A percentile compares a stretch with the other conserved stretches of the same genome.
Conservation (phyloP, 2,888 invertebrate genomes). For the Metalampra italica region DNA sequence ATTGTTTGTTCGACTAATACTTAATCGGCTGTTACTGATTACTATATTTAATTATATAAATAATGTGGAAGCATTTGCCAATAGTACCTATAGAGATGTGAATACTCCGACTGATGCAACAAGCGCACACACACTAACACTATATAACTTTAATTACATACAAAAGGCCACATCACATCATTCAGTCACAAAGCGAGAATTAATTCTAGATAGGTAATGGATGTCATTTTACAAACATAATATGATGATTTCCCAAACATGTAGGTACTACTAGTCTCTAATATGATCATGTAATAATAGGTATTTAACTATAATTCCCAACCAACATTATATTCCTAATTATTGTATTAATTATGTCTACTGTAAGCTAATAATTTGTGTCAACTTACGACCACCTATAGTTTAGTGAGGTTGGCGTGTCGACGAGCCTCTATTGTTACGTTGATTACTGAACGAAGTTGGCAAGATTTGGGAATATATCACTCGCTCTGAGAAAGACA, state of each 20-base stretch:
- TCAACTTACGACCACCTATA: constrained; percentile 48
- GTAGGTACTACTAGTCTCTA: no score
- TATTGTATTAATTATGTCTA: constrained; percentile 58
- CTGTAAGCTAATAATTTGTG: constrained; percentile 53
- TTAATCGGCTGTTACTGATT: constrained; percentile 54
- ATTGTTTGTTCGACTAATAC: constrained; percentile 52
- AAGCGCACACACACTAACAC: constrained; percentile 65
- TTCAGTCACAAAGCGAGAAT: constrained; percentile 76
- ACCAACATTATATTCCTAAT: constrained; percentile 51
- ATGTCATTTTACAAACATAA: constrained; percentile 50
- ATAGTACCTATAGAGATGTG: constrained; percentile 48
- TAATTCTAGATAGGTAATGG: constrained; percentile 50
- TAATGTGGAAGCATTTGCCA: constrained; percentile 63
- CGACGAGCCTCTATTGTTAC: constrained; percentile 49
- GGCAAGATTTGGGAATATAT: constrained; percentile 43
- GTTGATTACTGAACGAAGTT: constrained; percentile 44
- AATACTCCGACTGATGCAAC: constrained; percentile 62
- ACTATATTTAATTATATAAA: constrained; percentile 44
- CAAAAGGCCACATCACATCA: constrained; percentile 78
- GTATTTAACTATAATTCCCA: constrained; percentile 48
- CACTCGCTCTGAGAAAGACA: constrained; percentile 54
- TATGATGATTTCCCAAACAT: constrained; percentile 25
- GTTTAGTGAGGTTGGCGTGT: constrained; percentile 43
- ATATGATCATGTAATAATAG: constrained; percentile 34
- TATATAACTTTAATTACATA: constrained; percentile 61